Percentiles rank a stretch among this genome's conserved stretches.
phyloP scores from a whole-genome alignment of 2,113 vertebrate species.

The Siniperca knerii region DNA sequence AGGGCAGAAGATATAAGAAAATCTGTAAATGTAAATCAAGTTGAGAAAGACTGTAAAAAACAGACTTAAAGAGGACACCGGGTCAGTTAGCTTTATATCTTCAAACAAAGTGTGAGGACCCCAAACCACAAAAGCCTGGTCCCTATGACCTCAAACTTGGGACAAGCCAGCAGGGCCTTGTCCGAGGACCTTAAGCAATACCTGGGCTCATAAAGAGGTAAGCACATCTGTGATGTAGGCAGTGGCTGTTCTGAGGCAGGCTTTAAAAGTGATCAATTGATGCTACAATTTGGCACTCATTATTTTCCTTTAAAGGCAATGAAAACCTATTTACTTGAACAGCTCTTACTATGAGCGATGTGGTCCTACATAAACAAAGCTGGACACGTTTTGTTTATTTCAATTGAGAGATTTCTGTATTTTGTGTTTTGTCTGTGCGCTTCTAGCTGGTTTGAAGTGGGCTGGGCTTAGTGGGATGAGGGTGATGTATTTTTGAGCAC shows the following conservation, averaged over 20 bases:
- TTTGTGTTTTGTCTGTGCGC: background rate
- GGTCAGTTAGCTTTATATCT: background rate
- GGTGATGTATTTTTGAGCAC: background rate
- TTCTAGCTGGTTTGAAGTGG: background rate
- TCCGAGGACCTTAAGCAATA: too few species aligned
- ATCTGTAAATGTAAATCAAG: background rate
- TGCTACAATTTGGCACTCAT: background rate
- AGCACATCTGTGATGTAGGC: background rate
- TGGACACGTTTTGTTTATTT: too few species aligned
- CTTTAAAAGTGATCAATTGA: constrained; percentile 2
- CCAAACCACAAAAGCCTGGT: background rate
- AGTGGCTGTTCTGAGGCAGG: background rate
- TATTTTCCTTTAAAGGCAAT: background rate
- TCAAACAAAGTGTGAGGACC: background rate
- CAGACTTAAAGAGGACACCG: background rate
- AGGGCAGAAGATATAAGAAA: background rate
- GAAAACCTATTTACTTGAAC: background rate
- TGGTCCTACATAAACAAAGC: background rate
- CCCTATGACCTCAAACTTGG: too few species aligned
- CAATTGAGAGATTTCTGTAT: too few species aligned
- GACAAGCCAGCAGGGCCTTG: too few species aligned
- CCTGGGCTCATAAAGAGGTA: background rate
- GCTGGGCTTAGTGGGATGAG: background rate
- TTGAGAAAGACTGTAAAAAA: background rate
- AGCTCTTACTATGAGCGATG: background rate